These are phyloP conservation scores for Drosophila cognata DNA, from an alignment of 2,888 invertebrate genomes.

Conservation along the genomic window DNA sequence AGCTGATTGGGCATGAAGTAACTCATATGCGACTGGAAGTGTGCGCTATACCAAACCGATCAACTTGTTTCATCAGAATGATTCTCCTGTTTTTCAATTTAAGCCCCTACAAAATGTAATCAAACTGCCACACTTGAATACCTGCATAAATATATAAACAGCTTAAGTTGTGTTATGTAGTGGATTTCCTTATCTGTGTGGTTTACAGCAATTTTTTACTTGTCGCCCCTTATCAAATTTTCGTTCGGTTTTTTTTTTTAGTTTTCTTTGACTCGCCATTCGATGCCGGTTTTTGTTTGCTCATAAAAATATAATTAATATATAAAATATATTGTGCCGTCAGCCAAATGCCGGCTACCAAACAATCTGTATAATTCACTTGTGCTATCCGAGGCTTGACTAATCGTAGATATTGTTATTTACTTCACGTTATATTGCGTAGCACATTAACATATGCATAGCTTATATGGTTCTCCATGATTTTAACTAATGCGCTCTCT, in stretches of 20 bases:
- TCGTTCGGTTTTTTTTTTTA: background rate
- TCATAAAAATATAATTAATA: slow-evolving; percentile 1
- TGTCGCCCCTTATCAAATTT: background rate
- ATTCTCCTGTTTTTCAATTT: background rate
- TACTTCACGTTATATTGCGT: too few relatives aligned
- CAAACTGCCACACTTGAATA: background rate
- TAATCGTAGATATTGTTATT: background rate
- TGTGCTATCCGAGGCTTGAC: background rate
- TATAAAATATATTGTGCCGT: too few relatives aligned
- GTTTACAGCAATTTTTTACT: background rate
- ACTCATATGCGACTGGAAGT: background rate
- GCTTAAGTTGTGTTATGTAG: background rate
- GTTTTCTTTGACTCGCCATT: slow-evolving; percentile 13
- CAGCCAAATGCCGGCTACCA: too few relatives aligned
- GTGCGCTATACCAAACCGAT: slow-evolving; percentile 6
- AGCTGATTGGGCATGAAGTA: background rate
- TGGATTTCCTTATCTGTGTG: background rate
- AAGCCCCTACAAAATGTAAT: background rate
- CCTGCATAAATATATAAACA: background rate
- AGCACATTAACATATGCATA: too few relatives aligned
- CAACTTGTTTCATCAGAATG: slow-evolving; percentile 16
- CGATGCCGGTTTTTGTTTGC: slow-evolving; percentile 18
- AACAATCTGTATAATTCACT: background rate
- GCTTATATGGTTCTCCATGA: background rate
- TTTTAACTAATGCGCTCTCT: background rate